Conservation (phyloP, 2,888 invertebrate species). For the Agrotis exclamationis region DNA sequence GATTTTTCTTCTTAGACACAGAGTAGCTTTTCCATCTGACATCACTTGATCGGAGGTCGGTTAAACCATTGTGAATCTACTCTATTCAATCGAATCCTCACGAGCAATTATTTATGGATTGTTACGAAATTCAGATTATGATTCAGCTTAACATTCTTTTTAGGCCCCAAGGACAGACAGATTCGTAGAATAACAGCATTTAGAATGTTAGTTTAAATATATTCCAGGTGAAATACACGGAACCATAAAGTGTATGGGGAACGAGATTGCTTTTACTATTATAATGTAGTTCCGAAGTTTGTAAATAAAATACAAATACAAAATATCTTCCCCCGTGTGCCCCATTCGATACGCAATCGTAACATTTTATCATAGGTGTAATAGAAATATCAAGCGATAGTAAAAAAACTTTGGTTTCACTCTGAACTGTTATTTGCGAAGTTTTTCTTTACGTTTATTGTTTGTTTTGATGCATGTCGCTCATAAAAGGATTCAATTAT, state of each 20-base stretch:
- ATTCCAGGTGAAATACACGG: slow-evolving; percentile 35
- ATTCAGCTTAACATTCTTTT: too few species aligned
- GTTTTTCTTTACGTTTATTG: slow-evolving; percentile 80
- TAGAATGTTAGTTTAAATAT: not conserved
- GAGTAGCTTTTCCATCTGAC: not conserved
- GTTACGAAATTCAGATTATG: too few species aligned
- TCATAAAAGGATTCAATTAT: slow-evolving; percentile 69
- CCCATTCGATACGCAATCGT: slow-evolving; percentile 75
- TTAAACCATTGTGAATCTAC: too few species aligned
- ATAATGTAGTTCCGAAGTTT: slow-evolving; percentile 86
- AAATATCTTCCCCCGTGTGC: slow-evolving; percentile 80
- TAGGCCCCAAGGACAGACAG: not conserved
- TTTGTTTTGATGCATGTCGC: slow-evolving; percentile 79
- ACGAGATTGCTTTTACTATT: slow-evolving; percentile 79
- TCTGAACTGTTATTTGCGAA: slow-evolving; percentile 79
- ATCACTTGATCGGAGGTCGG: not conserved
- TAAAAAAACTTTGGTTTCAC: slow-evolving; percentile 84
- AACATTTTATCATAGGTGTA: slow-evolving; percentile 90
- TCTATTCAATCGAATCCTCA: too few species aligned
- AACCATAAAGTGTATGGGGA: slow-evolving; percentile 59
- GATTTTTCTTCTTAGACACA: slow-evolving; percentile 11
- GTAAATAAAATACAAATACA: slow-evolving; percentile 89
- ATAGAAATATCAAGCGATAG: slow-evolving; percentile 84
- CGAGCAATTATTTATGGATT: too few species aligned
- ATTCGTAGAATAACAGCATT: not conserved